phyloP scores from a whole-genome alignment of 1,140 invertebrate species.

The Heliconius eleuchia region DNA sequence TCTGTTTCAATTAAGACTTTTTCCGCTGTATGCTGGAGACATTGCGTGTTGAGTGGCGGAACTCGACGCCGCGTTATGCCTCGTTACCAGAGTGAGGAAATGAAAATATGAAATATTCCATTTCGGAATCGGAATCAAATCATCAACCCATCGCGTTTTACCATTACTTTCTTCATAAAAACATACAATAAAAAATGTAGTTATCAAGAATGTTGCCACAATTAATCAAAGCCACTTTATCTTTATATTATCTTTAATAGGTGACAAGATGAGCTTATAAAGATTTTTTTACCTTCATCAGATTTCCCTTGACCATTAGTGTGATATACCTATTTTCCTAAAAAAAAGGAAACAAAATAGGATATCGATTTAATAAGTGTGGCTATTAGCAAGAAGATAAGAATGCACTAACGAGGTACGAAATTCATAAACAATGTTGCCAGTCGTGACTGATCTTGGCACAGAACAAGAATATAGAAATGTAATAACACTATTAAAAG shows the following conservation, averaged over 20 bases:
- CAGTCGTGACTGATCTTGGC: slow-evolving; percentile 40
- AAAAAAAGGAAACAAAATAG: slow-evolving; percentile 27
- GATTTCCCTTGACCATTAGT: not conserved
- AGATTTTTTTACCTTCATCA: slow-evolving; percentile 9
- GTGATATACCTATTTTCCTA: slow-evolving; percentile 18
- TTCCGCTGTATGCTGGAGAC: too few relatives aligned
- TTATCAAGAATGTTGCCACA: not conserved
- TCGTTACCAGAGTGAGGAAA: too few relatives aligned
- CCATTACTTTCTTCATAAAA: too few relatives aligned
- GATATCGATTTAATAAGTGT: slow-evolving; percentile 46
- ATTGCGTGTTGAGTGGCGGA: too few relatives aligned
- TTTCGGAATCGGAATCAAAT: too few relatives aligned
- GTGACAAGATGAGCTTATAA: not conserved
- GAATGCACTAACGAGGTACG: slow-evolving; percentile 42
- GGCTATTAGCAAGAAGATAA: slow-evolving; percentile 43
- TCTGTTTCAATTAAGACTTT: not conserved
- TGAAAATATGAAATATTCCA: too few relatives aligned
- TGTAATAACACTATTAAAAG: slow-evolving; percentile 1
- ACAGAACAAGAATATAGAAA: slow-evolving; percentile 11
- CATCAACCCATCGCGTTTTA: too few relatives aligned
- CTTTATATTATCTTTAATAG: not conserved
- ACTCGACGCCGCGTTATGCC: too few relatives aligned
- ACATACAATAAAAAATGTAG: too few relatives aligned
- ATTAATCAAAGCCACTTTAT: not conserved
- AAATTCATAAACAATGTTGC: slow-evolving; percentile 43